Percentiles rank a stretch among this genome's conserved stretches.
These are phyloP conservation scores for Plectus sambesii DNA, from an alignment of 1,140 invertebrate species.

Conservation along the genomic window DNA sequence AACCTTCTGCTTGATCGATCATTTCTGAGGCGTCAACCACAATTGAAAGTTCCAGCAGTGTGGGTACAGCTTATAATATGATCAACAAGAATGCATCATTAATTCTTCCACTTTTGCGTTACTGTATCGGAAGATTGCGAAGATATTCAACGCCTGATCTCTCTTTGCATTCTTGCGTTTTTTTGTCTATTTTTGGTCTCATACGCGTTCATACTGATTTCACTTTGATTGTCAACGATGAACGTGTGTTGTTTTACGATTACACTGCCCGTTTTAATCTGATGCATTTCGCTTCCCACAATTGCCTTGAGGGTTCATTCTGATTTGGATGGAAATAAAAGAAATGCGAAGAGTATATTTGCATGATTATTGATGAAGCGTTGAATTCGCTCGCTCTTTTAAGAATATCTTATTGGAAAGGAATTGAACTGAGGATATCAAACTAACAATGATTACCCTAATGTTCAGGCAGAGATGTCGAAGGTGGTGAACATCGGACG, in stretches of 20 bases:
- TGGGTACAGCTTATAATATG: background rate
- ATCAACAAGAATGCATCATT: slow-evolving; percentile 2
- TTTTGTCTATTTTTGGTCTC: no score
- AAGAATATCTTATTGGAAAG: background rate
- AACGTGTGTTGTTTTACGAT: no score
- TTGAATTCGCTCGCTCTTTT: background rate
- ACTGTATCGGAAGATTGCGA: background rate
- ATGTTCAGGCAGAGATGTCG: slow-evolving; percentile 17
- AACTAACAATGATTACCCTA: background rate
- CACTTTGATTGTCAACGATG: no score
- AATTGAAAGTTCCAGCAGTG: no score
- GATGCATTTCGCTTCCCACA: no score
- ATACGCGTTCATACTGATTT: no score
- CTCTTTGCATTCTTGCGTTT: background rate
- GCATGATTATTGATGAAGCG: slow-evolving; percentile 3
- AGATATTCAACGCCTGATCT: background rate
- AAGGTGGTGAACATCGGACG: slow-evolving; percentile 22
- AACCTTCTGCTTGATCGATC: no score
- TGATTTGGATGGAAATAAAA: background rate
- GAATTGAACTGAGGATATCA: background rate
- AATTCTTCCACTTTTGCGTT: background rate
- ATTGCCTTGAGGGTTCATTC: no score
- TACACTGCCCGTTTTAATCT: no score
- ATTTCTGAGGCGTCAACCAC: no score
- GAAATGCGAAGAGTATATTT: slow-evolving; percentile 1